phyloP scores from a whole-genome alignment of 2,888 invertebrate genomes.

The Capitulum mitella region DNA sequence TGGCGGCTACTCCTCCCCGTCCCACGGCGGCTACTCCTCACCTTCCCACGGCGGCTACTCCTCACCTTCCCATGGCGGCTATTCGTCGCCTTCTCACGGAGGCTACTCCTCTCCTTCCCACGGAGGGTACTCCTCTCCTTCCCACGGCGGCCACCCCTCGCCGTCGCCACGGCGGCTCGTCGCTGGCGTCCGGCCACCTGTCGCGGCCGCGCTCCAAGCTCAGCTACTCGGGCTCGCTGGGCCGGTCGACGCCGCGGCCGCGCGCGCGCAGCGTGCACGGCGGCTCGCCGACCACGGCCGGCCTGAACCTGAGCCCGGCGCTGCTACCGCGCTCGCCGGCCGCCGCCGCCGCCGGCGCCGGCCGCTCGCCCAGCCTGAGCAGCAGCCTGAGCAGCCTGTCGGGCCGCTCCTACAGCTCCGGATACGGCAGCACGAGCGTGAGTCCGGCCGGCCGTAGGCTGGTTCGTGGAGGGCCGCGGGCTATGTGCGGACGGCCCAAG shows the following conservation, averaged over 20 bases:
- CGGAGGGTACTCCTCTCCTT: neutral
- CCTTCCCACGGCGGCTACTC: neutral
- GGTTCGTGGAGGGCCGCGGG: too few species aligned
- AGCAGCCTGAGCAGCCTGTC: constrained; percentile 8
- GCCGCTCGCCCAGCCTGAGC: constrained; percentile 12
- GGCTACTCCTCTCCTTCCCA: neutral
- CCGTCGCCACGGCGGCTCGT: neutral
- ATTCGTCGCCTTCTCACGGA: neutral
- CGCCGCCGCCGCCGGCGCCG: neutral
- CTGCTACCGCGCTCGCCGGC: neutral
- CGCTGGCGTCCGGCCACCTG: neutral
- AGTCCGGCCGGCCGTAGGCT: too few species aligned
- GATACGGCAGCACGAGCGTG: constrained; percentile 3
- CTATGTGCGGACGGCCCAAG: too few species aligned
- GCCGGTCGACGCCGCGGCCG: constrained; percentile 11
- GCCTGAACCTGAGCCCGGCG: constrained; percentile 20
- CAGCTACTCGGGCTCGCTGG: constrained; percentile 15
- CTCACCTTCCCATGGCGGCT: neutral
- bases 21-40: neutral
- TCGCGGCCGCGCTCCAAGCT: constrained; percentile 17
- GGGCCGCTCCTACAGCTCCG: constrained; percentile 2
- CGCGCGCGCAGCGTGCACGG: constrained; percentile 14
- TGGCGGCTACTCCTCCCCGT: neutral
- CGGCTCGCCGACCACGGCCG: neutral
- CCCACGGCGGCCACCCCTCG: neutral